phyloP scores from a whole-genome alignment of 2,797 vertebrate species.

The Rachycentron canadum region DNA sequence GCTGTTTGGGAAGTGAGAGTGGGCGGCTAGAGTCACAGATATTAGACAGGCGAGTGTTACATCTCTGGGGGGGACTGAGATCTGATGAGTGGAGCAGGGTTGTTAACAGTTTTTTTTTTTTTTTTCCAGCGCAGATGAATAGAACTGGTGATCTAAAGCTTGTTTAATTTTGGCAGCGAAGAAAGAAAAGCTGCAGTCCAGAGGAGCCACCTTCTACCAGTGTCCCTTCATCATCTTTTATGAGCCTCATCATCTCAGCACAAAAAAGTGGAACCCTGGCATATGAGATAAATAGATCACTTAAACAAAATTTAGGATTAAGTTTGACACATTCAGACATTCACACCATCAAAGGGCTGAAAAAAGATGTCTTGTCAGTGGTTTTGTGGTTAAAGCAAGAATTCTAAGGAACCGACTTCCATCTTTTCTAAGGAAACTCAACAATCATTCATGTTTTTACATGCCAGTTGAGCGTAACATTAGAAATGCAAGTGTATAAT shows the following conservation, averaged over 20 bases:
- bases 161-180: constrained; percentile 65
- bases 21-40: constrained; percentile 67
- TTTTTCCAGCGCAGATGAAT: constrained; percentile 46
- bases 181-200: constrained; percentile 39
- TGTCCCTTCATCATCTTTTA: constrained; percentile 53
- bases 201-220: constrained; percentile 46
- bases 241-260: constrained; percentile 37
- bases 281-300: constrained; percentile 43
- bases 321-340: constrained; percentile 37
- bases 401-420: neutral
- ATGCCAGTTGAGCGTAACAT: neutral
- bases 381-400: constrained; percentile 8
- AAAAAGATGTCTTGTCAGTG: constrained; percentile 7
- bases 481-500: neutral
- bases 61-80: constrained; percentile 62
- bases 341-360: constrained; percentile 14
- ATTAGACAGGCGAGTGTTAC: constrained; percentile 55
- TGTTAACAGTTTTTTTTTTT: constrained; percentile 28
- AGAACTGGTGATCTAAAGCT: constrained; percentile 62
- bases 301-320: constrained; percentile 35
- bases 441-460: neutral
- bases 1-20: constrained; percentile 63
- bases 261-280: constrained; percentile 43
- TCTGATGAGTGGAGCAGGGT: constrained; percentile 44
- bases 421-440: constrained; percentile 1